Conservation (phyloP, 92 coral and sea anemone genomes). For the Epizoanthus stellaris region DNA sequence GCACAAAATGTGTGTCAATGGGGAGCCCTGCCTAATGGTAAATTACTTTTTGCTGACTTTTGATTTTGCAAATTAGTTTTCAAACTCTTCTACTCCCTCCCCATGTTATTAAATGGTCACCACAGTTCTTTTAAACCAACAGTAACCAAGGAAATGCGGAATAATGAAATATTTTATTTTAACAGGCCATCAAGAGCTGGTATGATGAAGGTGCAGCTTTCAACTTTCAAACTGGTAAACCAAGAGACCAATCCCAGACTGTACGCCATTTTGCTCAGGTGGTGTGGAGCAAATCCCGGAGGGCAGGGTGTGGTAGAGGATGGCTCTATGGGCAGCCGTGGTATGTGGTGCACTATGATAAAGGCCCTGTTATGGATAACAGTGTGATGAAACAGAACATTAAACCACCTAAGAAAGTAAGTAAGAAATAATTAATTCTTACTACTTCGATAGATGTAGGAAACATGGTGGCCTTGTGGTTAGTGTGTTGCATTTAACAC, state of each 20-base stretch:
- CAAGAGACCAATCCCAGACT: background rate
- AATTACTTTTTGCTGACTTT: too few relatives aligned
- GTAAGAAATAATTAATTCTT: background rate
- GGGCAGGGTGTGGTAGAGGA: constrained; percentile 22
- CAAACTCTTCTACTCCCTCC: too few relatives aligned
- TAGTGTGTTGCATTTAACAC: too few relatives aligned
- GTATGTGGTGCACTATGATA: constrained; percentile 21
- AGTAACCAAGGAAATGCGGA: too few relatives aligned
- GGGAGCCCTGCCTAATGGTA: too few relatives aligned
- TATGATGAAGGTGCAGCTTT: constrained; percentile 2
- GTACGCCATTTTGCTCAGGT: constrained; percentile 39
- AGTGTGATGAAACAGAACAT: constrained; percentile 11
- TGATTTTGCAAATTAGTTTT: too few relatives aligned
- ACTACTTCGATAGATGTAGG: too few relatives aligned
- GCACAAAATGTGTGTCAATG: too few relatives aligned
- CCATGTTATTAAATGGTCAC: too few relatives aligned
- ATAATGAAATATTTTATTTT: background rate
- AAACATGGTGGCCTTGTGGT: background rate
- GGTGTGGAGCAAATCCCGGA: constrained; percentile 12
- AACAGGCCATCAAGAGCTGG: constrained; percentile 38
- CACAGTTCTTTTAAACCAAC: too few relatives aligned
- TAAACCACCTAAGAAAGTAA: constrained; percentile 5
- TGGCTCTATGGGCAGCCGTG: constrained; percentile 12
- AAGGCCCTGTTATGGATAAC: constrained; percentile 13
- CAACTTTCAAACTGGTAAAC: constrained; percentile 13